Evolutionary conservation across 2,113 vertebrate species (phyloP).

Genomic region (Galemys pyrenaicus): DNA sequence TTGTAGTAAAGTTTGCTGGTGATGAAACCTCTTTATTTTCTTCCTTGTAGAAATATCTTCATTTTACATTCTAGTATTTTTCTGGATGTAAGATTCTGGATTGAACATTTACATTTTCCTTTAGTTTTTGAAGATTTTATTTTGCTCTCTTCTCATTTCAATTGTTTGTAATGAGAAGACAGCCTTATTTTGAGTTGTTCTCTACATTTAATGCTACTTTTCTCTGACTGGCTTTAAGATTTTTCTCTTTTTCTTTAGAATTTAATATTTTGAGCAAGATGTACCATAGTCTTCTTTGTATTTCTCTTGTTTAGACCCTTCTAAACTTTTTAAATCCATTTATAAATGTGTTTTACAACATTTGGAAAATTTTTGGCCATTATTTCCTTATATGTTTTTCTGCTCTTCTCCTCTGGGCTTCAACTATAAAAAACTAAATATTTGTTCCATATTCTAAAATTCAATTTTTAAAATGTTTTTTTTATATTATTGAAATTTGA

Average conservation of each 20-base stretch:
- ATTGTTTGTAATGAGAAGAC: neutral
- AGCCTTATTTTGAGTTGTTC: neutral
- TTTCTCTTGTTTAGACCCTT: neutral
- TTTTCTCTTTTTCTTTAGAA: constrained; percentile 11
- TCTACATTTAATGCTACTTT: neutral
- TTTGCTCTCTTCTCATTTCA: neutral
- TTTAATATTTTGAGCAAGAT: neutral
- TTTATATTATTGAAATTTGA: neutral
- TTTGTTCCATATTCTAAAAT: neutral
- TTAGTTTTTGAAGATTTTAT: neutral
- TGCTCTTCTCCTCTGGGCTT: neutral
- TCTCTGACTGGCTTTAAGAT: neutral
- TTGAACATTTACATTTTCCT: neutral
- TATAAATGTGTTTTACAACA: neutral
- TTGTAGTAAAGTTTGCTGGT: neutral
- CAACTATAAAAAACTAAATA: neutral
- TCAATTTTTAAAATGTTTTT: neutral
- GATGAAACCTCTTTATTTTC: neutral
- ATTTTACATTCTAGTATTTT: neutral
- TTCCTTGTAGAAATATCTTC: neutral
- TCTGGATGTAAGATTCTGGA: neutral
- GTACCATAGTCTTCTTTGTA: neutral
- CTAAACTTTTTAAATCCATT: neutral
- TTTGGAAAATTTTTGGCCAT: neutral
- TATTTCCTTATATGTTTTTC: neutral